phyloP scores from a whole-genome alignment of 2,888 invertebrate species.

The Hesperia comma region DNA sequence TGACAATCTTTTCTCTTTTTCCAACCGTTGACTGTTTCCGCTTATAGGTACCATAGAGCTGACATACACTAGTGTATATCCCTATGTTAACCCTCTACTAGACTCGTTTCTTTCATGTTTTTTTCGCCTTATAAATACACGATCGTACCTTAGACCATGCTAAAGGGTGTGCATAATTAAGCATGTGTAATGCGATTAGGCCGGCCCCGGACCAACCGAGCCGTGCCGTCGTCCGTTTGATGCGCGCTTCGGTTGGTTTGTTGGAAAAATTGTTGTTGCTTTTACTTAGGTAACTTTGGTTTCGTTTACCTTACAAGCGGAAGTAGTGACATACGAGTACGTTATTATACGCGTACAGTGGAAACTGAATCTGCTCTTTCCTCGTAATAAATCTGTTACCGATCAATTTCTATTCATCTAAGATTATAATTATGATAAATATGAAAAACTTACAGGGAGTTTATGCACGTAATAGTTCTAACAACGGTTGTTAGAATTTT shows the following conservation, averaged over 20 bases:
- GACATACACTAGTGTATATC: no score
- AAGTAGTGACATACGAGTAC: background rate
- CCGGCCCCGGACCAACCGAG: constrained; percentile 52
- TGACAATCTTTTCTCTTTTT: no score
- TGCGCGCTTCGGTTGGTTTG: constrained; percentile 26
- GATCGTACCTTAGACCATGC: constrained; percentile 23
- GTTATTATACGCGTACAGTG: no score
- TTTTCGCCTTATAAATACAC: background rate
- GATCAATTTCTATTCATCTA: no score
- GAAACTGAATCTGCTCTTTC: no score
- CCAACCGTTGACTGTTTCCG: no score
- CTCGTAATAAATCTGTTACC: no score
- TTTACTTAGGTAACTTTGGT: background rate
- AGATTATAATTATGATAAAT: no score
- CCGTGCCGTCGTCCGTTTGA: constrained; percentile 52
- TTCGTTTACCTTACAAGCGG: background rate
- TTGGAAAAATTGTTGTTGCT: constrained; percentile 13
- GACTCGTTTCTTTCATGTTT: background rate
- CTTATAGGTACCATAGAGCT: no score
- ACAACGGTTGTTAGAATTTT: no score
- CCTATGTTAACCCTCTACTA: background rate
- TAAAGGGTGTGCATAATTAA: constrained; percentile 67
- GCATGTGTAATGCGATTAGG: constrained; percentile 73
- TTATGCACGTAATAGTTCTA: no score
- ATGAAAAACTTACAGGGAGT: no score